Evolutionary conservation across 2,113 vertebrate genomes (phyloP).

Genomic region (Strix aluco): DNA sequence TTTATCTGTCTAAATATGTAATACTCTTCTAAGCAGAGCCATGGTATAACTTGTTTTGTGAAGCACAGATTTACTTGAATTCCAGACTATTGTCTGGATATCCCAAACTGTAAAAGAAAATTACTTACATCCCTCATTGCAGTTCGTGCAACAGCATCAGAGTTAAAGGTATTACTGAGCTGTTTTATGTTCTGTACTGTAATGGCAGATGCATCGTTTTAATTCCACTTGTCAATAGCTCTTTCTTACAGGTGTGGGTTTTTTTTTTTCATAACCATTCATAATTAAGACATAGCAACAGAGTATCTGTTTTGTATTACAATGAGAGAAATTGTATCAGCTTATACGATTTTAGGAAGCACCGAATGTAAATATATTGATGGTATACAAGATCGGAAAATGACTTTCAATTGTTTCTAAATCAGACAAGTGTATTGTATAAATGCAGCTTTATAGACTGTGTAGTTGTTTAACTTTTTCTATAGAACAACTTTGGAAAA

Average conservation of each 20-base stretch:
- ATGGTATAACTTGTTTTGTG: neutral
- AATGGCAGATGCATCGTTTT: neutral
- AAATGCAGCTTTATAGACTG: constrained; percentile 4
- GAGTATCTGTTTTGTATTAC: neutral
- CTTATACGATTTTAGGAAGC: neutral
- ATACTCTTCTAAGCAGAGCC: neutral
- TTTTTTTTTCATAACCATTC: neutral
- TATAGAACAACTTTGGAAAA: neutral
- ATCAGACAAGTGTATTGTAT: neutral
- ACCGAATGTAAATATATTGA: neutral
- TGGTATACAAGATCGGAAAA: neutral
- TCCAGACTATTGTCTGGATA: neutral
- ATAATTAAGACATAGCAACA: neutral
- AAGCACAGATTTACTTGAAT: neutral
- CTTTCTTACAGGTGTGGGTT: neutral
- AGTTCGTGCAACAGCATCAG: neutral
- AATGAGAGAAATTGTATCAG: neutral
- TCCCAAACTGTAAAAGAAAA: neutral
- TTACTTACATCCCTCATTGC: neutral
- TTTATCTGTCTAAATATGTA: neutral
- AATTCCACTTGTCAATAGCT: neutral
- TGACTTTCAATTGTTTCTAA: neutral
- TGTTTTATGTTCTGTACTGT: neutral
- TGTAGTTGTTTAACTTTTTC: neutral
- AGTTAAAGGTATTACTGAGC: neutral